phyloP scores from a whole-genome alignment of 2,888 invertebrate species.

The Drosophila acutilabella region DNA sequence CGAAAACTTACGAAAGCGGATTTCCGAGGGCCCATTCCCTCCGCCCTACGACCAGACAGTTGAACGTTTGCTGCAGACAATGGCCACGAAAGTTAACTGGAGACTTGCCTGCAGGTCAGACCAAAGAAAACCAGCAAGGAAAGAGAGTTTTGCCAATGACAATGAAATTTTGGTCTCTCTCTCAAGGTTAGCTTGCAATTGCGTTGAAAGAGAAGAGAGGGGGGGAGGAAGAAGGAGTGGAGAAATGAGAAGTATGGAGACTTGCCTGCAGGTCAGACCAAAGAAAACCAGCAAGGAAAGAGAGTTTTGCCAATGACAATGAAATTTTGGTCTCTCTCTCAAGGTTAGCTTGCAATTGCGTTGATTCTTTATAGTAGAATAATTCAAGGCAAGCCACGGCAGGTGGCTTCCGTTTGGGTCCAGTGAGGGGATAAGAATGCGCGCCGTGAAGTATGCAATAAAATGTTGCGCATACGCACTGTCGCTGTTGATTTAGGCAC shows the following conservation, averaged over 20 bases:
- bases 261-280: constrained; percentile 22
- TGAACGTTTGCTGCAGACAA: constrained; percentile 66
- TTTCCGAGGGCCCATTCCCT: constrained; percentile 53
- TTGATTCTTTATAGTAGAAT: constrained; percentile 41
- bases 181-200: constrained; percentile 49
- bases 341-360: constrained; percentile 45
- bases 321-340: constrained; percentile 55
- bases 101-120: constrained; percentile 28
- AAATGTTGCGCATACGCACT: constrained; percentile 59
- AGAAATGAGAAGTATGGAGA: too few species aligned
- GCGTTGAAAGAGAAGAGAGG: too few species aligned
- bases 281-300: constrained; percentile 12
- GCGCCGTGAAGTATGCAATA: constrained; percentile 66
- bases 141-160: constrained; percentile 39
- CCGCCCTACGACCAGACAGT: constrained; percentile 39
- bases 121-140: constrained; percentile 14
- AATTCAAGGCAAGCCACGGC: constrained; percentile 31
- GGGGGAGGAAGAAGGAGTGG: too few species aligned
- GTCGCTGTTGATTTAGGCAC: constrained; percentile 69
- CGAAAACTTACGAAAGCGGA: constrained; percentile 73
- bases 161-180: constrained; percentile 63
- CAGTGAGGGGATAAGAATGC: constrained; percentile 42
- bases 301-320: constrained; percentile 55
- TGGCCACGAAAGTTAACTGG: constrained; percentile 74
- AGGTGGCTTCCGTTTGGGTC: constrained; percentile 50